Base-by-base conservation (phyloP, 2,888 invertebrate species). In the Lepidochitona cinerea region DNA sequence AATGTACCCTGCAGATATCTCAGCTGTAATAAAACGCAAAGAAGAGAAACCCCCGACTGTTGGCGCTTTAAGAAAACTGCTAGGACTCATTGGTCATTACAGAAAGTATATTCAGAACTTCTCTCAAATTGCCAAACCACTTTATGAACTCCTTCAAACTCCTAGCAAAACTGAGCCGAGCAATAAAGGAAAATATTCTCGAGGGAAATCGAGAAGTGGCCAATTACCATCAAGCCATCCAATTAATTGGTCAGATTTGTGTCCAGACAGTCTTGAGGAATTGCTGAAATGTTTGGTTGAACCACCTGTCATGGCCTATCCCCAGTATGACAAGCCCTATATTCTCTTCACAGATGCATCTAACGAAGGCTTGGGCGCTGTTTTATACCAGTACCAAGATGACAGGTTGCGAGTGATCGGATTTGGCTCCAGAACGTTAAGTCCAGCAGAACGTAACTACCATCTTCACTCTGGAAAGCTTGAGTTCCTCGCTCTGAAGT, bases 271-370 rank as follows among this genome's bases (percentile, higher is more conserved):
- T 18, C 23, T 68, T 29, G 12, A 26, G 3, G 32, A 29, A 23
- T 49, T 37, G 9, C 23, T 36, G 12, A 49, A 49, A 29, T 14
- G 18, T 12, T 59, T 59, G 68, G 18, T 1, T 37, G 18, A 33
- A 1, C 18, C 18, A 41, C 72, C 69, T 7, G 67, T 78, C 23
- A 26, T 68, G 29, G 29, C 23, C 1, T 68, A 68, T 41, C 68
- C 68, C 12, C 18, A 68, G 23, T 68, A n/a, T 18, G 37, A 37
- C 1, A 37, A 66, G n/a, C 66, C 66, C 14, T 66, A 35, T 33
- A 1, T 37, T 12, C n/a, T 33, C 14, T 36, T 35, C 26, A 37
- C n/a, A 14, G 90, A 91, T 81, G 91, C 90, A 0, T 87, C 85
- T 12, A 83, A 82, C 23, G 69, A 71, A 12, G 68, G 68, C 4